Base-by-base conservation (phyloP, 2,113 vertebrate genomes). In the Otus sunia region DNA sequence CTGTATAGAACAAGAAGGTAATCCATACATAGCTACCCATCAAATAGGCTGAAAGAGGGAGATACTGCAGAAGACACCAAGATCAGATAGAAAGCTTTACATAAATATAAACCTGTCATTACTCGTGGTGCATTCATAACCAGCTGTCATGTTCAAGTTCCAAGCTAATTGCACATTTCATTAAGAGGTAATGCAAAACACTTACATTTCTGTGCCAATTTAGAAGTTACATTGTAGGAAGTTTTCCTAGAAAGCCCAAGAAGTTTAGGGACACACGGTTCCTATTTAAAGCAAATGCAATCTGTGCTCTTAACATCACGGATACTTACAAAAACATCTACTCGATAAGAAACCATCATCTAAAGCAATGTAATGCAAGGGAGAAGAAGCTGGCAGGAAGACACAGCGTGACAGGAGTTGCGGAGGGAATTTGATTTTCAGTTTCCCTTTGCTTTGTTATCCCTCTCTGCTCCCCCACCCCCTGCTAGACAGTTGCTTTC, bases 181-280 rank as follows among this genome's bases (percentile, higher is more conserved):
- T 9, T 47, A 62, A 26, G 37, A 67, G 3, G 11, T 36, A 45
- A 56, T 1, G 17, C 11, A 36, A 63, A 88, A 7, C 17, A 34
- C 39, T 15, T 3, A 3, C 3, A 5, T 19, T 86, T 86, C 55
- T 29, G 5, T 76, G 47, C 20, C 74, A 32, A 11, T 59, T 79
- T 10, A 37, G 36, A 41, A 86, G 53, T 27, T 45, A 1, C 2
- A 5, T 11, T 17, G 21, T 17, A 59, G 74, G 53, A 50, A 92
- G 34, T 41, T 89, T 91, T 85, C 89, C 81, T 89, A 64, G 90
- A 91, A 95, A 92, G 30, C 59, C 55, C 64, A 60, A 62, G 50
- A 83, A 81, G 45, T 77, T 76, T 22, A 5, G 4, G 53, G 45
- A 26, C 6, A 3, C 0, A 0, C 7, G 5, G n/a, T 17, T 94